phyloP scores from a whole-genome alignment of 2,113 vertebrate species.

The Callipepla squamata region DNA sequence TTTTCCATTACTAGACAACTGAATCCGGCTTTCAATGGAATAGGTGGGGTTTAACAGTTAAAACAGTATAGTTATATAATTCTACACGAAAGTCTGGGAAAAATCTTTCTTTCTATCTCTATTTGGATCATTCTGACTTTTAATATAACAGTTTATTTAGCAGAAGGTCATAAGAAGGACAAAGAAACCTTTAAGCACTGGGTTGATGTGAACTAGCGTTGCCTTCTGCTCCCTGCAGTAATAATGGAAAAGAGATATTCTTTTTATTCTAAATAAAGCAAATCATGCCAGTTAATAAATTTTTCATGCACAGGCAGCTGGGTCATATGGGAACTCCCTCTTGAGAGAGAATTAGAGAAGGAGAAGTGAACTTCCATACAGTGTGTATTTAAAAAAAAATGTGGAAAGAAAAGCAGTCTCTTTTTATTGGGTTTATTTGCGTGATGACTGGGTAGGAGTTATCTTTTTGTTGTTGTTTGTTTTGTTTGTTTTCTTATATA shows the following conservation, averaged over 20 bases:
- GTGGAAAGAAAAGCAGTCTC: neutral
- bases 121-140: conserved; percentile 8
- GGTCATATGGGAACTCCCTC: conserved; percentile 34
- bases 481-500: neutral
- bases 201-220: conserved; percentile 19
- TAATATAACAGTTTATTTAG: conserved; percentile 1
- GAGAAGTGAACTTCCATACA: neutral
- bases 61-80: neutral
- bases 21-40: neutral
- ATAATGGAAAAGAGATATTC: conserved; percentile 37
- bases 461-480: neutral
- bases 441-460: neutral
- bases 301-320: conserved; percentile 40
- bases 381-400: neutral
- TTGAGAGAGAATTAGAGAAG: conserved; percentile 4
- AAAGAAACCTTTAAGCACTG: conserved; percentile 29
- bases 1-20: neutral
- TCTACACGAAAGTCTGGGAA: neutral
- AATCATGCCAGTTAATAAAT: conserved; percentile 48
- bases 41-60: neutral
- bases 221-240: conserved; percentile 43
- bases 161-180: conserved; percentile 28
- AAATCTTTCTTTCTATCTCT: neutral
- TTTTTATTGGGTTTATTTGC: neutral
- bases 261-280: conserved; percentile 61